A percentile compares a stretch with the other conserved stretches of the same genome.
Conservation (phyloP, 2,797 vertebrate genomes). For the Leuciscus waleckii region DNA sequence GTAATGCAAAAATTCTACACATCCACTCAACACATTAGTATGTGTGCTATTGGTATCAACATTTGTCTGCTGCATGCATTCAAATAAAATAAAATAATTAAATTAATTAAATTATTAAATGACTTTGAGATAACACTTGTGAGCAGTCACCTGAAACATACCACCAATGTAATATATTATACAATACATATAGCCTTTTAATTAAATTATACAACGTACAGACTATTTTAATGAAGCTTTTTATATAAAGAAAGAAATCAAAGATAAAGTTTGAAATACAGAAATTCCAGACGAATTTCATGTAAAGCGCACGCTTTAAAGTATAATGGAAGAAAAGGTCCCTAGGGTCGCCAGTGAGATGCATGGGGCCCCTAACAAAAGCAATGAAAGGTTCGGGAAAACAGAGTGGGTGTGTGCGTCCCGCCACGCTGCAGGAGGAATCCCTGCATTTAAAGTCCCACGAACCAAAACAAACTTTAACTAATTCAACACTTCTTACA, state of each 20-base stretch:
- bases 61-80: neutral
- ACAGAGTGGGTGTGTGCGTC: constrained; percentile 20
- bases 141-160: neutral
- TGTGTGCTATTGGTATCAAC: neutral
- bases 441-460: constrained; percentile 2
- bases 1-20: neutral
- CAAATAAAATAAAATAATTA: neutral
- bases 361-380: neutral
- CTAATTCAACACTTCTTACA: neutral
- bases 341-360: neutral
- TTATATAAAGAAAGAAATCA: neutral
- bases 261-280: neutral
- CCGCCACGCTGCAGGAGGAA: neutral
- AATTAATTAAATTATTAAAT: too few relatives aligned
- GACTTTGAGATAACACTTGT: neutral
- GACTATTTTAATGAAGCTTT: neutral
- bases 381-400: neutral
- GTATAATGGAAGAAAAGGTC: neutral
- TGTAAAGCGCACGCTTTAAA: neutral
- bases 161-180: neutral
- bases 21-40: neutral
- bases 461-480: constrained; percentile 12
- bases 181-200: too few relatives aligned
- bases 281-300: neutral
- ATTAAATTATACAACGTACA: neutral